Evolutionary conservation across 2,113 vertebrate genomes (phyloP), one percentile per base, ranked within the genome.

Genomic region (Circaetus gallicus): DNA sequence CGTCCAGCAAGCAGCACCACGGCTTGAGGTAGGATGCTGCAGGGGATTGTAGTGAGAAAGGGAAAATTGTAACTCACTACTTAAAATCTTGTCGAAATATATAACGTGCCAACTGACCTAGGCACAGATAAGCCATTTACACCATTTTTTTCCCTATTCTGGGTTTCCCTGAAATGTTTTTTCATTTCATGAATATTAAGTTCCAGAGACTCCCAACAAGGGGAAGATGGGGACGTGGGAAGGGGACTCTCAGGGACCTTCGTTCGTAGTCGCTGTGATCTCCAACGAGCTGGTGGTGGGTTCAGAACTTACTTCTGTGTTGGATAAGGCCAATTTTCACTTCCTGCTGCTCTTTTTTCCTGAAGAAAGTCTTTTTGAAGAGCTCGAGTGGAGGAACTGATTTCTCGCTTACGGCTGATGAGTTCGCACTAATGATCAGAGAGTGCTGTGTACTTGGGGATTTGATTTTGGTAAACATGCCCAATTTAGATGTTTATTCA

Each of bases 401-500:
- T 77, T 72, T 80, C 66, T 72, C 0, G 1, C 89, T 95, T 58
- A 55, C 5, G 12, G 89, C 86, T 94, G 89, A 86, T 26, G 82
- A 76, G 79, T 47, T 90, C 83, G 83, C 89, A 56, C 80, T 95
- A 88, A 91, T 40, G 80, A 94, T 94, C 86, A 92, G 55, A 77
- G 59, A 59, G 53, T 0, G 2, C 40, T 8, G 40, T 1, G 0
- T 61, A 86, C 65, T 88, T 32, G 69, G 89, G 76, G 82, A 90
- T 94, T 79, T 90, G 47, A 12, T 61, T 90, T 92, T 43, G 91
- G 82, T 89, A 94, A 96, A 92, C 66, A 76, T 2, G 18, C 53
- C 29, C 79, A n/a, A 76, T 91, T 86, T 36, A 83, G 76, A 86
- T 83, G 67, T 72, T 97, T 94, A 90, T 90, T 96, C 82, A 88